Conservation (phyloP, 2,113 vertebrate genomes). For the Aplodontia rufa region DNA sequence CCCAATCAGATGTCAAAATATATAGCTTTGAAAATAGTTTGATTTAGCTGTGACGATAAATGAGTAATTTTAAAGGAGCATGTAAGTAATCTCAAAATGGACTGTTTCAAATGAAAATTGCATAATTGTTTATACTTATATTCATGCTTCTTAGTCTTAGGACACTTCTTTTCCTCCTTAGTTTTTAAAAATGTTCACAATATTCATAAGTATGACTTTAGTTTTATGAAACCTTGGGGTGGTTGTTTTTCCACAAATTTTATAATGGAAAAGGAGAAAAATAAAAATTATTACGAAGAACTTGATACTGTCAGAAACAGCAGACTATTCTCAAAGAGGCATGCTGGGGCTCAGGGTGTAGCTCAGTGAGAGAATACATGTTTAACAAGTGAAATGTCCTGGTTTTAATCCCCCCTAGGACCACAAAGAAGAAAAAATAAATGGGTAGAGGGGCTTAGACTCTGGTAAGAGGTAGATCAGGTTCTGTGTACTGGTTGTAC, state of each 20-base stretch:
- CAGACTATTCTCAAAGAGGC: not conserved
- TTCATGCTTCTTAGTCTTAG: not conserved
- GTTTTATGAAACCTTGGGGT: not conserved
- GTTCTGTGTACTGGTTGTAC: not conserved
- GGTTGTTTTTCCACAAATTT: not conserved
- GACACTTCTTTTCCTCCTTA: not conserved
- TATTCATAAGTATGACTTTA: not conserved
- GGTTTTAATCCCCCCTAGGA: too few relatives aligned
- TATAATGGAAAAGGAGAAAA: constrained; percentile 38
- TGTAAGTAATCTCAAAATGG: not conserved
- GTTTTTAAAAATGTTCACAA: not conserved
- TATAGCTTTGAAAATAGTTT: constrained; percentile 29
- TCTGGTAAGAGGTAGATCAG: not conserved
- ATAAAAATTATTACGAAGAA: not conserved
- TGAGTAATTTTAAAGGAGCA: not conserved
- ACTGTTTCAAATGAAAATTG: not conserved
- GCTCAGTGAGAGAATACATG: not conserved
- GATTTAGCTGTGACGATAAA: not conserved
- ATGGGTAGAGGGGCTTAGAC: not conserved
- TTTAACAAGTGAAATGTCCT: not conserved
- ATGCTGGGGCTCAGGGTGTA: not conserved
- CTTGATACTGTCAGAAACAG: not conserved
- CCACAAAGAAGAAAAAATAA: too few relatives aligned
- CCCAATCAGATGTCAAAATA: not conserved
- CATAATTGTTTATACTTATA: not conserved